Base-by-base conservation (phyloP, 2,888 invertebrate species). In the Temnothorax unifasciatus region DNA sequence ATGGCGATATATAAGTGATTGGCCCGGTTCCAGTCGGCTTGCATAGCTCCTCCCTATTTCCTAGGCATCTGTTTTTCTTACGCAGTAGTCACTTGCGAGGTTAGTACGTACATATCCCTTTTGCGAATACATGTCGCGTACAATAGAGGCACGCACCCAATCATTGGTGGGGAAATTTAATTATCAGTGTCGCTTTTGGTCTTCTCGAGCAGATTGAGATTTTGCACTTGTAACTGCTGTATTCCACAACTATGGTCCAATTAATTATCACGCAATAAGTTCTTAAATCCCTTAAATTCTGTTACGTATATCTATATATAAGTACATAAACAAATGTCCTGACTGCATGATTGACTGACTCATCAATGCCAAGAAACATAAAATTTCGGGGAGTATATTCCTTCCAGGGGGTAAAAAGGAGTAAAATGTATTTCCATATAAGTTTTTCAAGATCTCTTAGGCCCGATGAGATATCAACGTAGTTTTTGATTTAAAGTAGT, bases 1-100 rank as follows among this genome's bases (percentile, higher is more conserved):
- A 75, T 74, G 66, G 63, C 69, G 85, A 74, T 88, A 84, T 89
- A 86, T 88, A 90, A 90, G 87, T 88, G 89, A 89, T 90, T 90
- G 90, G 90, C 90, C 54, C 66, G 73, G 82, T 82, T 89, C 90
- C 90, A 90, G 87, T 87, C 77, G 79, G 61, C 29, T 79, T 82
- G 79, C 85, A 85, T 76, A 87, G 88, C 91, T 92, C 89, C 87
- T 90, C 89, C 90, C 90, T 91, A 90, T 88, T 88, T 86, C 90
- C 90, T 87, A 89, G 88, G 86, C 91, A 88, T 89, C 89, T 90
- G 90, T 87, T 90, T 89, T 83, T 85, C 87, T 77, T 82, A 85
- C 83, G 84, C 82, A 64, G 74, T 85, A 87, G 69, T 74, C 84
- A 84, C 85, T 89, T 81, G 85, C 87, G 75, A 87, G 87, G 89